Percentiles rank a stretch among this genome's conserved stretches.
phyloP scores from a whole-genome alignment of 2,113 vertebrate species.

The Pachypanchax playfairii region DNA sequence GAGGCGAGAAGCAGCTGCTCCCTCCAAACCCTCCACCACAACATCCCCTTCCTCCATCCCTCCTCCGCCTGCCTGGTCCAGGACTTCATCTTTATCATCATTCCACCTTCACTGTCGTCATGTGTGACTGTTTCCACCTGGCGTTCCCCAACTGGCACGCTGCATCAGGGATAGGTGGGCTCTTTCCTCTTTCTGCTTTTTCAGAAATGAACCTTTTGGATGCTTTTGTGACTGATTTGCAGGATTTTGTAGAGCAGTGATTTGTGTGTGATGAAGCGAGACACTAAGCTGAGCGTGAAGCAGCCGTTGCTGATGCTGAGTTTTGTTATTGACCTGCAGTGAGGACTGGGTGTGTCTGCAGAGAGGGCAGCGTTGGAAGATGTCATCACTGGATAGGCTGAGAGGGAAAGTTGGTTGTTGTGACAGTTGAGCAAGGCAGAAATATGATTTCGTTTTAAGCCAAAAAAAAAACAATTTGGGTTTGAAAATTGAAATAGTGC shows the following conservation, averaged over 20 bases:
- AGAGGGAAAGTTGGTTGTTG: neutral
- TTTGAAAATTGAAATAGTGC: too few relatives aligned
- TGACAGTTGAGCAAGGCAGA: slow-evolving; percentile 11
- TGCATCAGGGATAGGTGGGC: slow-evolving; percentile 93
- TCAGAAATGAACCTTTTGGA: slow-evolving; percentile 2
- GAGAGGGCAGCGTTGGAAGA: slow-evolving; percentile 62
- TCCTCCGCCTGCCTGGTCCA: neutral
- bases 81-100: slow-evolving; percentile 21
- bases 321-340: slow-evolving; percentile 64
- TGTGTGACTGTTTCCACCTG: slow-evolving; percentile 99
- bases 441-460: slow-evolving; percentile 4
- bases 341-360: slow-evolving; percentile 80
- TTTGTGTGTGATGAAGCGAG: slow-evolving; percentile 8
- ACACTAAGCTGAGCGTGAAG: slow-evolving; percentile 1
- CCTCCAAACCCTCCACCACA: slow-evolving; percentile 28
- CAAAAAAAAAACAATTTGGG: too few relatives aligned
- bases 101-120: slow-evolving; percentile 75
- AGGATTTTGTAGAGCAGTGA: slow-evolving; percentile 47
- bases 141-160: slow-evolving; percentile 97
- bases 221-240: slow-evolving; percentile 53
- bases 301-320: slow-evolving; percentile 59
- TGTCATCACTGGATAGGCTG: slow-evolving; percentile 39
- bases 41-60: too few relatives aligned
- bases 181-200: slow-evolving; percentile 31
- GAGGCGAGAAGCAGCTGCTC: slow-evolving; percentile 26